These are phyloP conservation scores for Melitaea athalia DNA, from an alignment of 2,888 invertebrate genomes.

Conservation along the genomic window DNA sequence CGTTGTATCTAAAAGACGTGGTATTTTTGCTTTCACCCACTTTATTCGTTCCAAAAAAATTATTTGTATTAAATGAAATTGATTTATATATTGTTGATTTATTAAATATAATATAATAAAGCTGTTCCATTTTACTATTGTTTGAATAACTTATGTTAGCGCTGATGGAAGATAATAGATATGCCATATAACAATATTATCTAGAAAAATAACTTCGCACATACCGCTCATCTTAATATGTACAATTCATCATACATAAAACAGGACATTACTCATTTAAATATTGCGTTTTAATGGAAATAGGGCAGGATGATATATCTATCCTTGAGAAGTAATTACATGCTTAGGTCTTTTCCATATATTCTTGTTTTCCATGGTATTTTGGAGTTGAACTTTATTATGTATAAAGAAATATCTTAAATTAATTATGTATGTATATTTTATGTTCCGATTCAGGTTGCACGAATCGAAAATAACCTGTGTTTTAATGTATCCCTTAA, in stretches of 20 bases:
- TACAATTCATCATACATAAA: constrained; percentile 8
- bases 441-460: constrained; percentile 21
- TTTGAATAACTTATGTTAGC: background rate
- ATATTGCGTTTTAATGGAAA: constrained; percentile 16
- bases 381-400: too few relatives aligned
- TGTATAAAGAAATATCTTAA: too few relatives aligned
- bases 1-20: constrained; percentile 16
- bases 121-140: background rate
- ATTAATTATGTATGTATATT: background rate
- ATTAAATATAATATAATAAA: background rate
- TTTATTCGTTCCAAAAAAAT: constrained; percentile 17
- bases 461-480: constrained; percentile 13
- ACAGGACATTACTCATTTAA: constrained; percentile 17
- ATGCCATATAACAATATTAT: background rate
- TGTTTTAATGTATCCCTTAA: constrained; percentile 21
- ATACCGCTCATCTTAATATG: constrained; percentile 11
- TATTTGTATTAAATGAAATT: background rate
- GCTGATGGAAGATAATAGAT: background rate
- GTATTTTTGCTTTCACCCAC: constrained; percentile 23
- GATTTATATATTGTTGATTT: background rate
- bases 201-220: constrained; percentile 16
- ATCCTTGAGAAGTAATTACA: constrained; percentile 8
- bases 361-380: background rate
- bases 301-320: background rate
- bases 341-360: constrained; percentile 2